Percentiles rank a stretch among this genome's conserved stretches.
Evolutionary conservation across 2,797 vertebrate genomes (phyloP).

Genomic region (Diplodus puntazzo): DNA sequence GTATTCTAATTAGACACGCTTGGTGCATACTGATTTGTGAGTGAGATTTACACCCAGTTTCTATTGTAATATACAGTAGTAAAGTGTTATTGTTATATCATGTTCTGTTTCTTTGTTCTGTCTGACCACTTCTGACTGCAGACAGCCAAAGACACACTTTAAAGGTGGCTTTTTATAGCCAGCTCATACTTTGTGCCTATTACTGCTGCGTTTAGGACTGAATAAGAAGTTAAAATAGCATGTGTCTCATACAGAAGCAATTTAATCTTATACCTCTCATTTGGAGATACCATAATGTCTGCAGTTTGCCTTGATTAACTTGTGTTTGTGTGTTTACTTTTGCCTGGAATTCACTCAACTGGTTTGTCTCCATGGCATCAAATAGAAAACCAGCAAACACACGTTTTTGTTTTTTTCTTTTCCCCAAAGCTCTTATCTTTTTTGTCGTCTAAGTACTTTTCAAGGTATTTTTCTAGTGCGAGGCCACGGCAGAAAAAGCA

Average conservation of each 20-base stretch:
- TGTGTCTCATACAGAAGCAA: background rate
- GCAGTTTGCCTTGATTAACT: background rate
- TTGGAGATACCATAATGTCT: slow-evolving; percentile 1
- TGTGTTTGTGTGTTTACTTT: slow-evolving; percentile 26
- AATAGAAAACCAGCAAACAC: slow-evolving; percentile 53
- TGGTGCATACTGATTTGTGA: slow-evolving; percentile 16
- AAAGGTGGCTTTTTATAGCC: background rate
- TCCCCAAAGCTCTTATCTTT: slow-evolving; percentile 50
- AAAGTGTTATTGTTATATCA: background rate
- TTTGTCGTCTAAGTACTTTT: slow-evolving; percentile 59
- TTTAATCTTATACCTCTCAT: slow-evolving; percentile 6
- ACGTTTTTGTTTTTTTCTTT: background rate
- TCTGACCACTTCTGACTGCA: slow-evolving; percentile 6
- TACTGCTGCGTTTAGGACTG: background rate
- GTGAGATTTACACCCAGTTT: background rate
- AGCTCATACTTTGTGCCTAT: slow-evolving; percentile 13
- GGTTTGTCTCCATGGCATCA: slow-evolving; percentile 56
- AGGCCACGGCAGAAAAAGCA: slow-evolving; percentile 31
- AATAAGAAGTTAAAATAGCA: background rate
- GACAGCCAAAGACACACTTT: slow-evolving; percentile 19
- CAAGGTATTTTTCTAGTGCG: slow-evolving; percentile 55
- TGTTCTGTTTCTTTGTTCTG: background rate
- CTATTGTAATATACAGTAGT: background rate
- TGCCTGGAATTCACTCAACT: slow-evolving; percentile 16
- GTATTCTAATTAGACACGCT: slow-evolving; percentile 50